Evolutionary conservation across 2,797 vertebrate genomes (phyloP), one percentile per base, ranked within the genome.

Genomic region (Kryptolebias ocellatus): DNA sequence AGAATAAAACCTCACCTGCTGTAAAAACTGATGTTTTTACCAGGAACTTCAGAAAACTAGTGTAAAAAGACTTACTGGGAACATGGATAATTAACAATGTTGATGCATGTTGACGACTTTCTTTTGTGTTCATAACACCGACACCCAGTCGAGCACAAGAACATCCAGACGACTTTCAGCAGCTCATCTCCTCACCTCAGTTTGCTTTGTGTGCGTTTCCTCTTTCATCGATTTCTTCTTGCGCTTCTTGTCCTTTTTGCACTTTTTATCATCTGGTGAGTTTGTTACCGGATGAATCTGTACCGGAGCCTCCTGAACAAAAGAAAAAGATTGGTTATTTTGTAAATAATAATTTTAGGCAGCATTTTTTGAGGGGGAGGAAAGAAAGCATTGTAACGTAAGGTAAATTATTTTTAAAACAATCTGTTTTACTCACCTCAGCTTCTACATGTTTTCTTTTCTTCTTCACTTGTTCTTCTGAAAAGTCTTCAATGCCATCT

Each of bases 231-330:
- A 31, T 51, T 81, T 83, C 77, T 83, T 85, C 64, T 82, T 85
- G n/a, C 5, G 49, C 45, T 87, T 87, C 66, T 81, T 91, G 16
- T 68, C 18, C 52, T 86, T 89, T 64, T 70, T 83, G 34, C 42
- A 28, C 44, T 70, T 78, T 78, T 68, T 59, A 51, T 42, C 51
- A 10, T 46, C 51, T 46, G 29, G 7, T 63, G 53, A 28, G 9
- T 56, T 24, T 7, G 27, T 62, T 47, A 9, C 59, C 0, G 59
- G 4, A 42, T 81, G 50, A 61, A 76, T 69, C 62, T 80, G 50
- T 18, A 37, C 57, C 2, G 68, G 52, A 46, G 31, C 51, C 53
- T 87, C 77, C 86, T 88, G 72, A 3, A 37, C 61, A 72, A 68
- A 59, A 67, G 11, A 53, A 68, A 57, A 8, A 74, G 0, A 5